Percentiles rank a stretch among this genome's conserved stretches.
phyloP scores from a whole-genome alignment of 2,113 vertebrate species.

The Hemiscyllium ocellatum region DNA sequence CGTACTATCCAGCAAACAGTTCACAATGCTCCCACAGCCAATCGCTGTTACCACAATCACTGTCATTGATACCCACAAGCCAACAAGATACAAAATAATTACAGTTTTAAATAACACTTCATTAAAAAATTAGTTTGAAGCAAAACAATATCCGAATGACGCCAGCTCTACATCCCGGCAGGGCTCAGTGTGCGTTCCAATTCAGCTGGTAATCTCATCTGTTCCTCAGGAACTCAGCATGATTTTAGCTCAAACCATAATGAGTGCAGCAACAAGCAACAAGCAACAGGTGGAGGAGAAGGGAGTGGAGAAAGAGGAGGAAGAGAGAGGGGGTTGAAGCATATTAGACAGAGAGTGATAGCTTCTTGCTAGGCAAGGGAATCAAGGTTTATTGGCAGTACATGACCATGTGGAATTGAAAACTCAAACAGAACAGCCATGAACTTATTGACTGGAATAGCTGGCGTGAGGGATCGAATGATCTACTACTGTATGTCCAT shows the following conservation, averaged over 20 bases:
- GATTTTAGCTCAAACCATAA: neutral
- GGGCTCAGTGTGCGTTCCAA: neutral
- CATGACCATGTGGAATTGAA: too few relatives aligned
- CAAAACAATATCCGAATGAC: neutral
- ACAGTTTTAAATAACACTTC: neutral
- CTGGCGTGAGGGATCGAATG: too few relatives aligned
- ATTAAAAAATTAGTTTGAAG: neutral
- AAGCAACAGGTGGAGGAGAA: neutral
- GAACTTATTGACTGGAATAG: too few relatives aligned
- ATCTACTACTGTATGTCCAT: too few relatives aligned
- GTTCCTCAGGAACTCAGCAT: neutral
- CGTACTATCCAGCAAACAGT: neutral
- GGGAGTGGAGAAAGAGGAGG: neutral
- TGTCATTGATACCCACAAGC: neutral
- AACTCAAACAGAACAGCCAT: too few relatives aligned
- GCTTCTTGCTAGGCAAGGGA: too few relatives aligned
- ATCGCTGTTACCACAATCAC: neutral
- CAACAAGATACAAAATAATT: slow-evolving; percentile 2
- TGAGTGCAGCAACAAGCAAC: neutral
- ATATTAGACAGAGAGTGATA: neutral
- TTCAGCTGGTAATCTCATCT: neutral
- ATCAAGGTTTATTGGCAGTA: too few relatives aligned
- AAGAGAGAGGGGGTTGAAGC: too few relatives aligned
- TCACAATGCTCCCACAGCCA: neutral
- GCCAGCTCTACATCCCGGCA: neutral